phyloP scores from a whole-genome alignment of 2,797 vertebrate species.

The Coendou prehensilis region DNA sequence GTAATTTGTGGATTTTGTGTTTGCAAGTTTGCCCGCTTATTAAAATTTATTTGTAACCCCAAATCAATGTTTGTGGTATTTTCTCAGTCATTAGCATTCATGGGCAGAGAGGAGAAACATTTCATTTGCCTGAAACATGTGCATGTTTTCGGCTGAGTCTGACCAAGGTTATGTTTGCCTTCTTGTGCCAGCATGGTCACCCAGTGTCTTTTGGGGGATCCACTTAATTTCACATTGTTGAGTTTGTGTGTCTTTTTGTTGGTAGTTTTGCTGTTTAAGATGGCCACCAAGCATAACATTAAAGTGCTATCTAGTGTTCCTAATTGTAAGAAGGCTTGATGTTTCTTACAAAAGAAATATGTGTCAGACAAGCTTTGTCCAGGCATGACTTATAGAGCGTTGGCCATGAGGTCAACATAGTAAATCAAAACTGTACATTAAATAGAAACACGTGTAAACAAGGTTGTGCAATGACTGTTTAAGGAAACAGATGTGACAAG shows the following conservation, averaged over 20 bases:
- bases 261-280: background rate
- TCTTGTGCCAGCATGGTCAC: background rate
- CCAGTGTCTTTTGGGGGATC: background rate
- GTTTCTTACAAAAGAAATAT: background rate
- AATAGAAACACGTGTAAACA: background rate
- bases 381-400: background rate
- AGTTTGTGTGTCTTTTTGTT: background rate
- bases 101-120: background rate
- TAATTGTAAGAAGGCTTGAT: background rate
- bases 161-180: background rate
- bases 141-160: background rate
- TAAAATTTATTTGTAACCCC: background rate
- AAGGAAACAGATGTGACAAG: background rate
- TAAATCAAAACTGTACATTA: background rate
- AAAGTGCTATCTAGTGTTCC: background rate
- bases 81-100: background rate
- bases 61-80: background rate
- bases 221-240: background rate
- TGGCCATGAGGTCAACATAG: background rate
- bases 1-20: background rate
- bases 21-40: background rate
- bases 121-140: rapidly evolving
- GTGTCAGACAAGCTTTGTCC: background rate
- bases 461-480: too few relatives aligned
- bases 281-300: too few relatives aligned